These are phyloP conservation scores for Oreochromis mossambicus DNA, from an alignment of 2,797 vertebrate species.

Conservation along the genomic window DNA sequence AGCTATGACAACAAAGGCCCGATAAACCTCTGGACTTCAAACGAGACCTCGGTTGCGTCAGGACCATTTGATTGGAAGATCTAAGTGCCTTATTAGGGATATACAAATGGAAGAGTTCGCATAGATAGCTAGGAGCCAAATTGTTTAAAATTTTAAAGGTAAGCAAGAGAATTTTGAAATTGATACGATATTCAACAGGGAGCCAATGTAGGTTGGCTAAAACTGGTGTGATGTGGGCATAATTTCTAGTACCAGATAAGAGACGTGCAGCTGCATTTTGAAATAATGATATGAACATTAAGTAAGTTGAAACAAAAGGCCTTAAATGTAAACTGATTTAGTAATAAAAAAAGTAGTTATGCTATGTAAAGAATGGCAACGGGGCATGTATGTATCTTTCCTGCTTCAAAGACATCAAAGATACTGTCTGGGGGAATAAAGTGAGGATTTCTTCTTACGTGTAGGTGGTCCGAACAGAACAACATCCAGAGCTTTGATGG, in stretches of 20 bases:
- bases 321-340: not conserved
- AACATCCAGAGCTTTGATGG: slow-evolving; percentile 95
- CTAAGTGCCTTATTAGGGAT: not conserved
- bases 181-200: not conserved
- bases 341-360: not conserved
- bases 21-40: not conserved
- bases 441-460: slow-evolving; percentile 74
- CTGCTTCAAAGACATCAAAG: not conserved
- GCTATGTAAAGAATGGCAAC: not conserved
- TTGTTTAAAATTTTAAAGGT: not conserved
- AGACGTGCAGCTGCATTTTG: not conserved
- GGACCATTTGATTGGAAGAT: not conserved
- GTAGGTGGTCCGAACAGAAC: slow-evolving; percentile 95
- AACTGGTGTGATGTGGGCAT: not conserved
- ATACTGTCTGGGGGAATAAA: not conserved
- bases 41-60: not conserved
- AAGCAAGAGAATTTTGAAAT: not conserved
- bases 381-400: not conserved
- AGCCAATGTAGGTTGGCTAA: not conserved
- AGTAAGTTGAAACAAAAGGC: not conserved
- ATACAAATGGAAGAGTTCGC: not conserved
- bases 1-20: too few relatives aligned
- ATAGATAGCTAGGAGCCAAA: not conserved
- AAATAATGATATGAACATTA: not conserved
- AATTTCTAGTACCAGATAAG: not conserved